Conservation (phyloP, 30 jellyfish, hydroid and myxozoan species). For the Hydractinia symbiolongicarpus region DNA sequence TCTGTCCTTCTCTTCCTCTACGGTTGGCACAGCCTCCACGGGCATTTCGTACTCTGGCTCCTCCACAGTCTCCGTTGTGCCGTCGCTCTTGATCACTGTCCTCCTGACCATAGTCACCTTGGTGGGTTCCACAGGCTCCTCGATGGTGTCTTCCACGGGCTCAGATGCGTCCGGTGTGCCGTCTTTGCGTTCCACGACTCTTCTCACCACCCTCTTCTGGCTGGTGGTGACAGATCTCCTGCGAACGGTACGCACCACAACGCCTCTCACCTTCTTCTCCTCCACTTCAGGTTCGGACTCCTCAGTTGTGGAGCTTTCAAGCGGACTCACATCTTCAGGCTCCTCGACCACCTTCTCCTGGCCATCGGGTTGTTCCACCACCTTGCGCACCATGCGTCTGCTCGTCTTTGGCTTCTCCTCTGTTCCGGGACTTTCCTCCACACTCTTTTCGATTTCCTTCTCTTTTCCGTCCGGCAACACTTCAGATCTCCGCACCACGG, state of each 20-base stretch:
- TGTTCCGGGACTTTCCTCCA: slow-evolving; percentile 31
- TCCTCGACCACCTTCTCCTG: slow-evolving; percentile 42
- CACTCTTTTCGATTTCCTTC: slow-evolving; percentile 48
- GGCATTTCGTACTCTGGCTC: slow-evolving; percentile 80
- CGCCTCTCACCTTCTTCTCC: slow-evolving; percentile 39
- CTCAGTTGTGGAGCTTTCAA: slow-evolving; percentile 53
- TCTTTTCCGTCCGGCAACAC: slow-evolving; percentile 70
- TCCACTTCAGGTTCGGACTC: slow-evolving; percentile 52
- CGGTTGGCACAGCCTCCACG: slow-evolving; percentile 41
- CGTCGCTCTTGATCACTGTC: slow-evolving; percentile 39
- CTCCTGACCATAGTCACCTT: slow-evolving; percentile 38
- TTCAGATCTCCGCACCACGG: slow-evolving; percentile 40
- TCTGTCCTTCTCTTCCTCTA: slow-evolving; percentile 57
- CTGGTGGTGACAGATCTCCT: slow-evolving; percentile 47
- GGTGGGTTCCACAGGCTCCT: slow-evolving; percentile 59
- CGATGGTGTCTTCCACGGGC: slow-evolving; percentile 61
- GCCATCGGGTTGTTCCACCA: slow-evolving; percentile 49
- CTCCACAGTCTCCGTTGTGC: slow-evolving; percentile 36
- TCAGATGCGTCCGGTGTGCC: slow-evolving; percentile 58
- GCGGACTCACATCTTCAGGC: slow-evolving; percentile 60
- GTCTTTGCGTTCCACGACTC: slow-evolving; percentile 39
- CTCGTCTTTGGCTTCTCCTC: slow-evolving; percentile 31
- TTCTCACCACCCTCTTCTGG: slow-evolving; percentile 61
- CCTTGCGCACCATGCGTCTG: slow-evolving; percentile 31
- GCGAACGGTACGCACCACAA: slow-evolving; percentile 54